These are phyloP conservation scores for Trissonchulus latispiculum DNA, from an alignment of 2,888 invertebrate species.

Conservation along the genomic window DNA sequence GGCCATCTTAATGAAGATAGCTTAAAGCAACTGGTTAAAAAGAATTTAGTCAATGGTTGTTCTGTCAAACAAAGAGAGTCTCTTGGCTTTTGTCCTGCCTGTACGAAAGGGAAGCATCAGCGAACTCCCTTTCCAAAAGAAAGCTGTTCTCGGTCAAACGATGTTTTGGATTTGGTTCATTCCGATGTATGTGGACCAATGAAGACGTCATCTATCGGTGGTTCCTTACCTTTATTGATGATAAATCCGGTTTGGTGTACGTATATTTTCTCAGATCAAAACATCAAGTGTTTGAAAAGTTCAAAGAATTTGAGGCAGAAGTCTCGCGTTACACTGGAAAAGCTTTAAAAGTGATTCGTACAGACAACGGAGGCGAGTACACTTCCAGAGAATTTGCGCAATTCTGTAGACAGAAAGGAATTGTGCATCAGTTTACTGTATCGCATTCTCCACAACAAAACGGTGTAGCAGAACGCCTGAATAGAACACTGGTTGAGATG, in stretches of 20 bases:
- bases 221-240: neutral
- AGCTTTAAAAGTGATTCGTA: constrained; percentile 13
- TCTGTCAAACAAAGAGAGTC: too few species aligned
- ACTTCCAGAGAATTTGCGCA: constrained; percentile 16
- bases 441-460: constrained; percentile 23
- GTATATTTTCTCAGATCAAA: neutral
- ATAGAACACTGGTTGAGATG: constrained; percentile 21
- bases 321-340: neutral
- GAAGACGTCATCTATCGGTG: neutral
- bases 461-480: constrained; percentile 24
- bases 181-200: constrained; percentile 4
- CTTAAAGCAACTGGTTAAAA: too few species aligned
- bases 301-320: constrained; percentile 16
- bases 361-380: constrained; percentile 25
- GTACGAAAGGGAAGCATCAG: neutral
- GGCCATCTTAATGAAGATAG: neutral
- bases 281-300: constrained; percentile 3
- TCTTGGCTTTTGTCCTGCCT: neutral
- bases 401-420: constrained; percentile 7
- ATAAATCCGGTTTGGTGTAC: neutral
- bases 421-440: constrained; percentile 13
- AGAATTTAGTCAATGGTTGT: too few species aligned
- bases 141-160: neutral
- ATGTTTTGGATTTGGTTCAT: neutral
- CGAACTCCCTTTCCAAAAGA: neutral